Evolutionary conservation across 2,113 vertebrate species (phyloP).

Genomic region (Macrotis lagotis): DNA sequence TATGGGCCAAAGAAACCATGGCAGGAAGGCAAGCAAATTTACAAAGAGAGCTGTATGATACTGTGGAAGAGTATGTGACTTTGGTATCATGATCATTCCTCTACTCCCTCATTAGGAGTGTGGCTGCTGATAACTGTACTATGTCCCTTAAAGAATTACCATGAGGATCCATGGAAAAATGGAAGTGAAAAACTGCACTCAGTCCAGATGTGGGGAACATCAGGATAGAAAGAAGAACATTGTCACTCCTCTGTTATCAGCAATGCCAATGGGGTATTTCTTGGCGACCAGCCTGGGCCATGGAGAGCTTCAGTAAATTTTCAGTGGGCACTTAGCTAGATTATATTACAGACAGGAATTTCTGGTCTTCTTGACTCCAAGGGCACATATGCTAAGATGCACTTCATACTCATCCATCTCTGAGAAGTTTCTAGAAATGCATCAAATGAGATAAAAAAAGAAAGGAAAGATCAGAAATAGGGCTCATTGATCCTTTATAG

Average conservation of each 20-base stretch:
- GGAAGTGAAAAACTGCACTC: background rate
- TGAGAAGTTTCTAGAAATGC: background rate
- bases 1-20: background rate
- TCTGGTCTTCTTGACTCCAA: background rate
- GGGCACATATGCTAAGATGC: background rate
- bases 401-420: background rate
- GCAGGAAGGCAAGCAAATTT: background rate
- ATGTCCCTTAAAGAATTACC: background rate
- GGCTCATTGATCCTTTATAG: background rate
- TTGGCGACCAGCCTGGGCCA: background rate
- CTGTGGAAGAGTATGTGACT: background rate
- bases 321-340: background rate
- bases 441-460: background rate
- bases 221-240: background rate
- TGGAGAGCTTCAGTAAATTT: background rate
- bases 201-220: background rate
- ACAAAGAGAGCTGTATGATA: background rate
- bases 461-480: background rate
- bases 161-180: background rate
- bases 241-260: background rate
- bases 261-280: background rate
- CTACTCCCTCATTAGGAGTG: background rate
- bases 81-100: background rate
- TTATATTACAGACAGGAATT: background rate
- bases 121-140: background rate